Base-by-base conservation (phyloP, 2,888 invertebrate species). In the Tetranychus truncatus region DNA sequence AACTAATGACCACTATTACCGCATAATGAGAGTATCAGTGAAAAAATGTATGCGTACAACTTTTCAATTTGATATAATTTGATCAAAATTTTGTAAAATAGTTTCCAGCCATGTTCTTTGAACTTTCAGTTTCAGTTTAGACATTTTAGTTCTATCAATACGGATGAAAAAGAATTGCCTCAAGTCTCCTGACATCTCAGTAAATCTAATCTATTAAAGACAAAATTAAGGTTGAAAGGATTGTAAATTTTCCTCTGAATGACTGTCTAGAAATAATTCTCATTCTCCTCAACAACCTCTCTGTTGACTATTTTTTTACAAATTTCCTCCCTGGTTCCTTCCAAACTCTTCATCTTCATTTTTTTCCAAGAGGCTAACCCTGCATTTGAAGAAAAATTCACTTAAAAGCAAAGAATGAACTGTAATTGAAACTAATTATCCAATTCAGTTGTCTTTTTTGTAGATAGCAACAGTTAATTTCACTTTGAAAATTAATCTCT, bases 241-340 rank as follows among this genome's bases (percentile, higher is more conserved):
- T 55, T 55, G 55, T 55, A 55, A 55, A 55, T 55, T 55, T 55
- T 55, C 15, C 55, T 55, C 55, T 55, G 11, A 55, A 55, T 55
- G 55, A 3, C 55, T 55, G 9, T 55, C 15, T 55, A 9, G 15
- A 55, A 55, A 55, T 55, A 9, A 55, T 55, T 55, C 55, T 55
- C 6, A 55, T 55, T 55, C 55, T 55, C 15, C 55, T 55, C 55
- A 15, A 55, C 9, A 15, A 55, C 55, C 55, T 34, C 34, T 34
- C 55, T 55, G 55, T 15, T 6, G 45, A 72, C 45, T 72, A 21
- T 21, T 71, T 71, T 71, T 66, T 71, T 73, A 34, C 34, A 34
- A 34, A 34, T 34, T 34, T 34, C 34, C 34, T 34, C 34, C 34
- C 66, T 72, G 77, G 78, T 75, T 75, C 20, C 65, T 76, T 21